phyloP scores from a whole-genome alignment of 2,888 invertebrate genomes.

The Argyra leucocephala region DNA sequence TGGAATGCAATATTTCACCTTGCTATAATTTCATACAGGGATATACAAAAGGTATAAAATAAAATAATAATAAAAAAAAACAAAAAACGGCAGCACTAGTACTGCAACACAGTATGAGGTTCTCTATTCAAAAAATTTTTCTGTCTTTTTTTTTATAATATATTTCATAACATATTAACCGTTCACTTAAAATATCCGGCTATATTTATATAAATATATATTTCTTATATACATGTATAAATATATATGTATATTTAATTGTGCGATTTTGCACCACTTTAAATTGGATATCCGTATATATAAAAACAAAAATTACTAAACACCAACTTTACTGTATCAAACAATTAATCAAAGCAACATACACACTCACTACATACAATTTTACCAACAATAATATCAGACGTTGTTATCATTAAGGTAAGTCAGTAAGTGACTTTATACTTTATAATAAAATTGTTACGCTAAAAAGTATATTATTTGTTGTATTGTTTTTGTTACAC shows the following conservation, averaged over 20 bases:
- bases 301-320: neutral
- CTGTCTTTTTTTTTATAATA: neutral
- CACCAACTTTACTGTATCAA: neutral
- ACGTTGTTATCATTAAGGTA: too few relatives aligned
- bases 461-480: too few relatives aligned
- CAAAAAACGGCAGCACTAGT: neutral
- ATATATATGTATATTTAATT: neutral
- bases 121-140: neutral
- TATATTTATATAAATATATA: neutral
- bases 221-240: neutral
- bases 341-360: neutral
- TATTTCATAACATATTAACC: neutral
- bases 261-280: neutral
- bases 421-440: too few relatives aligned
- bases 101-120: neutral
- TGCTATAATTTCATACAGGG: constrained; percentile 1
- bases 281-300: neutral
- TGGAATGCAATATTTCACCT: constrained; percentile 1
- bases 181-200: neutral
- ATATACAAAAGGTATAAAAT: neutral
- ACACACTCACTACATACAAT: neutral
- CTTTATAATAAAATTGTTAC: too few relatives aligned
- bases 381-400: too few relatives aligned
- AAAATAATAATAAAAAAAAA: neutral
- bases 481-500: too few relatives aligned